Base-by-base conservation (phyloP, 1,140 invertebrate genomes). In the Rhagoletis pomonella region DNA sequence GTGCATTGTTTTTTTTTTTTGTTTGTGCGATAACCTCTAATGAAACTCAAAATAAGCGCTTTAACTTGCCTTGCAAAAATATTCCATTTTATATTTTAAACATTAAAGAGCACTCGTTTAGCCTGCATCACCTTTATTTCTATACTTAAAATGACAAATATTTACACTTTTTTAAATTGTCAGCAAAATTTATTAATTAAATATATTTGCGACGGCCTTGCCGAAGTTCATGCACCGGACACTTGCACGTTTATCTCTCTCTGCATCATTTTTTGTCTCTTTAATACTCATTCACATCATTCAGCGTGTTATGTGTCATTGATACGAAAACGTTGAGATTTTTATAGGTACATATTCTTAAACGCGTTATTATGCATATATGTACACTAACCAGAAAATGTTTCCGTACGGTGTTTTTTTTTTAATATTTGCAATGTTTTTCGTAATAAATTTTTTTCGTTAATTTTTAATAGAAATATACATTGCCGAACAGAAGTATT, bases 211-310 rank as follows among this genome's bases (percentile, higher is more conserved):
- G 67, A 14, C n/a, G 67, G 67, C 67, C 67, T 44, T 73, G 67
- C 39, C 67, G 42, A 73, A 73, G 67, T 73, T 73, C 67, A 73
- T 73, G 42, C 67, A 73, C 67, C 39, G 4, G 17, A 42, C 67
- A 12, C 10, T 73, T 73, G 42, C 67, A 47, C 42, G 67, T 73
- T 73, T 73, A 39, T 42, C 67, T 73, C 67, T 62, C 17, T 6
- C 17, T 14, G 6, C 12, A 59, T 59, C 12, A 59, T 59, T 59
- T 62, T 12, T 62, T 62, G 1, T 14, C 17, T 17, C 17, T 62
- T 62, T 62, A 7, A 12, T 14, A 39, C 64, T 39, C 64, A 67
- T 29, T 42, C 64, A 7, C 64, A 29, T 9, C 29, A 55, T 39
- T 67, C 39, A 10, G 64, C 29, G 39, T 7, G 64, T 10, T 42